Conservation (phyloP, 2,113 vertebrate species). For the Callipepla californica region DNA sequence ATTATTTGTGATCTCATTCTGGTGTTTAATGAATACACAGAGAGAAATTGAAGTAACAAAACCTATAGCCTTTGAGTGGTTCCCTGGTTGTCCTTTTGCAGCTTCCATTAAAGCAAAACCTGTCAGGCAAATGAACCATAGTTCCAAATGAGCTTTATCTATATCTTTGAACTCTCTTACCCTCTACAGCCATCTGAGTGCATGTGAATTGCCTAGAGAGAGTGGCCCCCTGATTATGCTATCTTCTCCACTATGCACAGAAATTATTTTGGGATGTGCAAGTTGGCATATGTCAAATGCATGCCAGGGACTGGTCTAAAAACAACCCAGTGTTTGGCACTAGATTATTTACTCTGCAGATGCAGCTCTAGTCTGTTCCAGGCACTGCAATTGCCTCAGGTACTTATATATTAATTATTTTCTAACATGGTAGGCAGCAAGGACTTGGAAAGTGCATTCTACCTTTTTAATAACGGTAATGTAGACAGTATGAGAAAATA, state of each 20-base stretch:
- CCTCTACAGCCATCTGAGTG: background rate
- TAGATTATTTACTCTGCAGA: background rate
- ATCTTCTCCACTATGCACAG: background rate
- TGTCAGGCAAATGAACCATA: background rate
- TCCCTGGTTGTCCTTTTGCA: background rate
- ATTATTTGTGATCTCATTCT: background rate
- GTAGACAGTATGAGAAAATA: background rate
- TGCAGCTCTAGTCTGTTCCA: background rate
- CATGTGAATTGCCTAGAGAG: background rate
- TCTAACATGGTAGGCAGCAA: background rate
- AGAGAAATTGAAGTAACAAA: accelerated
- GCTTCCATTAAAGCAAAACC: background rate
- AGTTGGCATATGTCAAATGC: background rate
- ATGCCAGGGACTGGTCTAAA: background rate
- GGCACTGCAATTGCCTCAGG: background rate
- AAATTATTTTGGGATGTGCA: background rate
- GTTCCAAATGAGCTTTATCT: background rate
- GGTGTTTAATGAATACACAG: background rate
- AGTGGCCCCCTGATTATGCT: background rate
- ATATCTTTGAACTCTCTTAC: background rate
- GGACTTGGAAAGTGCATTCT: background rate
- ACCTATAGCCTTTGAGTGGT: background rate
- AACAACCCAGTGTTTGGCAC: background rate
- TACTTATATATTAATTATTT: background rate
- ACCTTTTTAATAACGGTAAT: background rate